phyloP scores from a whole-genome alignment of 2,113 vertebrate genomes.

The Gadus macrocephalus region DNA sequence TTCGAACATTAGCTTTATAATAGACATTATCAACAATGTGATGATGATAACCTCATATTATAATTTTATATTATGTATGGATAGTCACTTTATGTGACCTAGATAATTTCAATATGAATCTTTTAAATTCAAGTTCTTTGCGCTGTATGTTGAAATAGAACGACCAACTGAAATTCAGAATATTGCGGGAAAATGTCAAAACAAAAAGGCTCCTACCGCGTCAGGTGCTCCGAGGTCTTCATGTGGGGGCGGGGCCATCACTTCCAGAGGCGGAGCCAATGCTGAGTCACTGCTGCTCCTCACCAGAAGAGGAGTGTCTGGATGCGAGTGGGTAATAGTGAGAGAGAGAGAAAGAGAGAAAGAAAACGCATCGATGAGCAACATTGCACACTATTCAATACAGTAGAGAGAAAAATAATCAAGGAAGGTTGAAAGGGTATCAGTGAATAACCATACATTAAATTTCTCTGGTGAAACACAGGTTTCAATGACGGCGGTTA shows the following conservation, averaged over 20 bases:
- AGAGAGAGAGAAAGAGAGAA: slow-evolving; percentile 2
- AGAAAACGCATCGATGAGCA: background rate
- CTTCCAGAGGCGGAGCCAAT: slow-evolving; percentile 21
- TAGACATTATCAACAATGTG: no score
- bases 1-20: no score
- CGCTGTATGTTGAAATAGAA: no score
- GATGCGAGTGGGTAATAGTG: background rate
- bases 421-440: background rate
- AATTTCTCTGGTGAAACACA: no score
- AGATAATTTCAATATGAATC: no score
- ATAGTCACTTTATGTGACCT: no score
- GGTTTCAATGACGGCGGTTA: no score
- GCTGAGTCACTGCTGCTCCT: slow-evolving; percentile 64
- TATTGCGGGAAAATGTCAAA: background rate
- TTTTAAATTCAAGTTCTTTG: no score
- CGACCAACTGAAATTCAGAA: no score
- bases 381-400: background rate
- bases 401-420: background rate
- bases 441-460: no score
- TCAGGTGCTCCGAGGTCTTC: slow-evolving; percentile 22
- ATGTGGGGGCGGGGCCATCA: slow-evolving; percentile 1
- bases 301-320: slow-evolving; percentile 60
- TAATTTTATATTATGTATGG: no score
- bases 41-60: no score
- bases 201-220: slow-evolving; percentile 32